Conservation (phyloP, 1,140 invertebrate genomes). For the Cotesia glomerata region DNA sequence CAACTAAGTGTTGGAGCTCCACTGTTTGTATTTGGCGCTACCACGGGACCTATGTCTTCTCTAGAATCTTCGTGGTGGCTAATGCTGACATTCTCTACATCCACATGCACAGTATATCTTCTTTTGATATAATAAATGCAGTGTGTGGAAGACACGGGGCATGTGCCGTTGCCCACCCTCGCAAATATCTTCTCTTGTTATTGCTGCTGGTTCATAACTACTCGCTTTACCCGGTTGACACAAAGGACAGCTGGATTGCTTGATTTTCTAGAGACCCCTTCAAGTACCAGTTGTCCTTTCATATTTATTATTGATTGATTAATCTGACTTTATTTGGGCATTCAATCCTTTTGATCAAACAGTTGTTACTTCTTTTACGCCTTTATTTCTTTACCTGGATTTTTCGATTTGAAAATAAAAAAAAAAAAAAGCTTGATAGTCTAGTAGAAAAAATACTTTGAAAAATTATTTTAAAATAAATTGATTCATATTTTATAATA, state of each 20-base stretch:
- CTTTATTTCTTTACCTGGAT: too few relatives aligned
- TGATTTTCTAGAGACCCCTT: background rate
- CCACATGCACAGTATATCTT: too few relatives aligned
- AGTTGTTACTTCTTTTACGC: too few relatives aligned
- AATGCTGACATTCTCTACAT: background rate
- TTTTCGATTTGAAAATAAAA: too few relatives aligned
- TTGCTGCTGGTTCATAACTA: too few relatives aligned
- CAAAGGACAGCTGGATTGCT: conserved; percentile 24
- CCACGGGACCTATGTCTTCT: conserved; percentile 7
- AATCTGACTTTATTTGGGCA: background rate
- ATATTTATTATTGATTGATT: background rate
- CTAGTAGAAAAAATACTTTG: too few relatives aligned
- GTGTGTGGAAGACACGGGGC: background rate
- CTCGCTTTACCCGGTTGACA: background rate
- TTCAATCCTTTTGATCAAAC: too few relatives aligned
- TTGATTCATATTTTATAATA: too few relatives aligned
- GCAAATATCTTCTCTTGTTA: background rate
- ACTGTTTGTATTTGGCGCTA: conserved; percentile 14
- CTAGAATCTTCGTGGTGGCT: background rate
- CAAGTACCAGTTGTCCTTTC: background rate
- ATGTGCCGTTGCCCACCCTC: conserved; percentile 9
- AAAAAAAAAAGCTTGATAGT: too few relatives aligned
- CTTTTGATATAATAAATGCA: background rate
- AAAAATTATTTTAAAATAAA: too few relatives aligned
- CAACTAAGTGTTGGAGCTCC: background rate